phyloP scores from a whole-genome alignment of 1,140 invertebrate species.

The Sminthurinus signatus region DNA sequence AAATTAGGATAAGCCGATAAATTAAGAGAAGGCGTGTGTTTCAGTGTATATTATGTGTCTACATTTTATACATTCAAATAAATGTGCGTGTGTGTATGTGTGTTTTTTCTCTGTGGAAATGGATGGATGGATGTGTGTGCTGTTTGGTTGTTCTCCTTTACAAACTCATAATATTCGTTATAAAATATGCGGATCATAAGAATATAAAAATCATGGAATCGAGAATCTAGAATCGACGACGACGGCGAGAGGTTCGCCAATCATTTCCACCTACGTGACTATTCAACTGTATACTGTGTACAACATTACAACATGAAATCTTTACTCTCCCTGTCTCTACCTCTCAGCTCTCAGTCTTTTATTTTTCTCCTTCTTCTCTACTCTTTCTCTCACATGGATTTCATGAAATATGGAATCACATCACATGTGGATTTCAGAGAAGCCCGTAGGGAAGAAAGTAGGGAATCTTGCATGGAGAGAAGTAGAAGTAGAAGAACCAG shows the following conservation, averaged over 20 bases:
- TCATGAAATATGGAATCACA: no score
- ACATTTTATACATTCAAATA: background rate
- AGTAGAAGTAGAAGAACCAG: no score
- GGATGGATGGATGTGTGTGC: no score
- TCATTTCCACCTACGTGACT: conserved; percentile 10
- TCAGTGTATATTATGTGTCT: background rate
- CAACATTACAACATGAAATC: no score
- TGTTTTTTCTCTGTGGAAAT: background rate
- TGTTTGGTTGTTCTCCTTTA: background rate
- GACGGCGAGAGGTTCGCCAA: background rate
- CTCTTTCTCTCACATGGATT: no score
- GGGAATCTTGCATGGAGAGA: no score
- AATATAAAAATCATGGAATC: conserved; percentile 1
- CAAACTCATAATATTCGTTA: background rate
- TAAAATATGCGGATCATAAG: background rate
- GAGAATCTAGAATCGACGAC: background rate
- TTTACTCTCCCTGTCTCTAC: no score
- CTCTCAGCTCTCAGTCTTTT: no score
- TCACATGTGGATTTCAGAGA: no score
- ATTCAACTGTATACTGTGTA: no score
- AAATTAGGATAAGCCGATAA: background rate
- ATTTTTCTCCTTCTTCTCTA: no score
- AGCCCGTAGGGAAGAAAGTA: no score
- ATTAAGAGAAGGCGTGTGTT: conserved; percentile 1
- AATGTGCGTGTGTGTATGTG: background rate